phyloP scores from a whole-genome alignment of 2,888 invertebrate genomes.

The Drosophila anomalata region DNA sequence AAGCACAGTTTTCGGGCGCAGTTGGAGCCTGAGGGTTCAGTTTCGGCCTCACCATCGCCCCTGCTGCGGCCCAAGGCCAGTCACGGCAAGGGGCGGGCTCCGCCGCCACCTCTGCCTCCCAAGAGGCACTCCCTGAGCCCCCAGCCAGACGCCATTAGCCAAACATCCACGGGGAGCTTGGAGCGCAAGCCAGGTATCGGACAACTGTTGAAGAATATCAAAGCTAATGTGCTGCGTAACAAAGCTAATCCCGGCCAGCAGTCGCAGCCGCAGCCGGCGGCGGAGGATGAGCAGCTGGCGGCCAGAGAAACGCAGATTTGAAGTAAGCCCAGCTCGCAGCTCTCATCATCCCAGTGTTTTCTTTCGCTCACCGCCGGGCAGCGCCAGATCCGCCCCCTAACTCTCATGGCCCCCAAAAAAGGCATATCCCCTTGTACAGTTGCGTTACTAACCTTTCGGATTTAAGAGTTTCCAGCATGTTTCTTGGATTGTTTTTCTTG shows the following conservation, averaged over 20 bases:
- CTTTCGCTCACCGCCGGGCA: constrained; percentile 40
- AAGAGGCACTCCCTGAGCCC: constrained; percentile 25
- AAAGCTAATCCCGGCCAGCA: constrained; percentile 56
- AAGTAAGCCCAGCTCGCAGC: constrained; percentile 62
- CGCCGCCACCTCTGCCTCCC: constrained; percentile 74
- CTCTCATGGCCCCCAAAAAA: constrained; percentile 39
- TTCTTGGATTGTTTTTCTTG: constrained; percentile 5
- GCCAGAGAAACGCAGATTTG: constrained; percentile 68
- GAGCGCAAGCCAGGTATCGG: constrained; percentile 67
- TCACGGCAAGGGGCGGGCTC: constrained; percentile 82
- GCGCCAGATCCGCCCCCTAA: constrained; percentile 43
- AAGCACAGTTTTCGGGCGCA: constrained; percentile 73
- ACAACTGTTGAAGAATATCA: constrained; percentile 69
- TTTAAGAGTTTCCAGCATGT: constrained; percentile 60
- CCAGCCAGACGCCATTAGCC: constrained; percentile 52
- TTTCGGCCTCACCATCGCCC: constrained; percentile 4
- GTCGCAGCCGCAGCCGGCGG: constrained; percentile 7
- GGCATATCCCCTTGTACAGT: constrained; percentile 59
- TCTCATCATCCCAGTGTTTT: constrained; percentile 55
- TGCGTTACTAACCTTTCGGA: constrained; percentile 61
- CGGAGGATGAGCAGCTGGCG: constrained; percentile 44
- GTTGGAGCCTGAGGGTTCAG: constrained; percentile 50
- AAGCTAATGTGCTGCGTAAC: constrained; percentile 70
- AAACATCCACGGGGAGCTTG: constrained; percentile 54
- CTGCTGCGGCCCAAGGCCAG: constrained; percentile 52